Base-by-base conservation (phyloP, 2,888 invertebrate species). In the Psylliodes chrysocephalus region DNA sequence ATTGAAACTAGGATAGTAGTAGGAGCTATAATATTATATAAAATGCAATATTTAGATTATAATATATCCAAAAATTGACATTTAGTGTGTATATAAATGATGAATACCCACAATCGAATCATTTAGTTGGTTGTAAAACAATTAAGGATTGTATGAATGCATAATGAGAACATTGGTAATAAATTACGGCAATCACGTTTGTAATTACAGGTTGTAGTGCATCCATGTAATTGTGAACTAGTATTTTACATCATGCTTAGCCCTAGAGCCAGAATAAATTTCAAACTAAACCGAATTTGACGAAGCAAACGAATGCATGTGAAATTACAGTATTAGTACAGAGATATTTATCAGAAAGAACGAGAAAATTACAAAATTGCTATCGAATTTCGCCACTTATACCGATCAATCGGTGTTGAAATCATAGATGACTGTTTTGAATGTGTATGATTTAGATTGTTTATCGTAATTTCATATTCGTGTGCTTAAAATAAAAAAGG, bases 171-270 rank as follows among this genome's bases (percentile, higher is more conserved):
- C 72, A 69, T 69, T 63, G 70, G 65, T 72, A 67, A 74, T 75
- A 74, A 75, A 75, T 75, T 74, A 72, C 70, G 69, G 69, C 75
- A 73, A 75, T 75, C 72, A 70, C 66, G 61, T 61, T 57, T 66
- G 72, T 74, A 74, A 75, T 75, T 75, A 73, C 71, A 71, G 73
- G 73, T 72, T 73, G 75, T 71, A 73, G 67, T 71, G 69, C 71
- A 69, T 67, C 64, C 72, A 70, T 72, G 71, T 75, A 73, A 75
- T 73, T 75, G 73, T 72, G 72, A 72, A 71, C 71, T 73, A 71
- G 71, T 70, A 74, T 69, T 72, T 70, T 69, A 69, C 70, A 70
- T 61, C 51, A 52, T 70, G 70, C 67, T 70, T 63, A 68, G 65
- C 62, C 68, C 66, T 52, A 42, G 47, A 60, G 68, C 64, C 49